phyloP scores from a whole-genome alignment of 1,140 invertebrate genomes.

The Drosophila aff. region DNA sequence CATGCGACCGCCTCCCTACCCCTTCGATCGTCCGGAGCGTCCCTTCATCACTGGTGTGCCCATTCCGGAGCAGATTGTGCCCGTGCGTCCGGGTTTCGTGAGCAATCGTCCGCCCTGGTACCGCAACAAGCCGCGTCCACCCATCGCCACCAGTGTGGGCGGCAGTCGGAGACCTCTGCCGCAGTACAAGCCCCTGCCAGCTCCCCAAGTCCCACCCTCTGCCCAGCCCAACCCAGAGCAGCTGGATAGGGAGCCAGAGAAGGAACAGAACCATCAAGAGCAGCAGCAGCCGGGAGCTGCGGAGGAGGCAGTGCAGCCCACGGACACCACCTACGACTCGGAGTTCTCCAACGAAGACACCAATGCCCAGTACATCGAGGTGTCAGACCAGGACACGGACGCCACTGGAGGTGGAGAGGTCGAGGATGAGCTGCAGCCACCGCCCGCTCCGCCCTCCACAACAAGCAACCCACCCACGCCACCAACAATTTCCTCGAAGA shows the following conservation, averaged over 20 bases:
- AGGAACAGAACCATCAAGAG: constrained; percentile 20
- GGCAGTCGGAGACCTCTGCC: constrained; percentile 85
- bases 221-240: constrained; percentile 49
- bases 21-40: constrained; percentile 88
- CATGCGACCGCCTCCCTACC: constrained; percentile 87
- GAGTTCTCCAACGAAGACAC: constrained; percentile 80
- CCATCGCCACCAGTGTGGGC: constrained; percentile 72
- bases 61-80: constrained; percentile 90
- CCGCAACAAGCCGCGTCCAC: constrained; percentile 86
- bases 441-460: constrained; percentile 23
- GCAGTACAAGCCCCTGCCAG: constrained; percentile 86
- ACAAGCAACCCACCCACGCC: constrained; percentile 19
- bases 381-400: constrained; percentile 76
- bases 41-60: constrained; percentile 89
- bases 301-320: constrained; percentile 61
- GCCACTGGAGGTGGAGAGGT: constrained; percentile 46
- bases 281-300: constrained; percentile 28
- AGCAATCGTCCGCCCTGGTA: constrained; percentile 88
- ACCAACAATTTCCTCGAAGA: constrained; percentile 44
- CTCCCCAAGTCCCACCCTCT: constrained; percentile 53
- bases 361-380: constrained; percentile 80
- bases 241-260: constrained; percentile 21
- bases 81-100: constrained; percentile 86
- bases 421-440: constrained; percentile 60
- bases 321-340: constrained; percentile 79